phyloP scores from a whole-genome alignment of 1,140 invertebrate genomes.

The Lepidotrigona ventralis region DNA sequence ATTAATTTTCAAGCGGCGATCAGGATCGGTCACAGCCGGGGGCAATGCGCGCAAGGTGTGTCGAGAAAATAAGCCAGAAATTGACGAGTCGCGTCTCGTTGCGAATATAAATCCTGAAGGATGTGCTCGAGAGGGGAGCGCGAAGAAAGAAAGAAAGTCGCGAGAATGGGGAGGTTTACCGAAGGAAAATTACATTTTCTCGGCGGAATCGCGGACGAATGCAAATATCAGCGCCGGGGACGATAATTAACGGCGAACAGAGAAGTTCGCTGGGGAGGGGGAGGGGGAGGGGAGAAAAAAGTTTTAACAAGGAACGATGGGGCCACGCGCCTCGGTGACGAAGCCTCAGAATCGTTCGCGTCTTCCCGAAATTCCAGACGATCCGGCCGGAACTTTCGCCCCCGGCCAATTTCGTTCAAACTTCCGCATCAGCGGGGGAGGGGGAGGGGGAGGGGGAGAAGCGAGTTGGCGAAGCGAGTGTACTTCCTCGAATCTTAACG shows the following conservation, averaged over 20 bases:
- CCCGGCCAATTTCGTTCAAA: constrained; percentile 12
- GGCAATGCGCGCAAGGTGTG: not conserved
- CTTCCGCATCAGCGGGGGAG: not conserved
- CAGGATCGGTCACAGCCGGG: not conserved
- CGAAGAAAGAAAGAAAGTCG: not conserved
- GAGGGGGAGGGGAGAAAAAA: not conserved
- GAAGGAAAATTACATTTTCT: constrained; percentile 43
- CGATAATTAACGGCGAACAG: constrained; percentile 39
- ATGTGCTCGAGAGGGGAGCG: not conserved
- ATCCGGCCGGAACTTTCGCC: constrained; percentile 36
- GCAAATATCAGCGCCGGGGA: constrained; percentile 21
- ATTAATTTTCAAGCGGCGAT: not conserved
- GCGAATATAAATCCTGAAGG: not conserved
- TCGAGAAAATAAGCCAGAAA: not conserved
- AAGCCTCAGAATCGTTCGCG: not conserved
- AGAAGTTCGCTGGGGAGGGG: not conserved
- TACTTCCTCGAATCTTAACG: constrained; percentile 37
- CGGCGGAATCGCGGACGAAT: constrained; percentile 14
- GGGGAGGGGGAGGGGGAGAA: too few species aligned
- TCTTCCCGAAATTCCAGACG: constrained; percentile 1
- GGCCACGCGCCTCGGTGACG: not conserved
- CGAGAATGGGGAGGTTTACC: not conserved
- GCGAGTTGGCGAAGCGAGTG: not conserved
- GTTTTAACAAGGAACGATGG: constrained; percentile 33
- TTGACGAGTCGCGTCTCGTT: not conserved